These are phyloP conservation scores for Catharus bicknelli DNA, from an alignment of 2,113 vertebrate genomes.

Conservation along the genomic window DNA sequence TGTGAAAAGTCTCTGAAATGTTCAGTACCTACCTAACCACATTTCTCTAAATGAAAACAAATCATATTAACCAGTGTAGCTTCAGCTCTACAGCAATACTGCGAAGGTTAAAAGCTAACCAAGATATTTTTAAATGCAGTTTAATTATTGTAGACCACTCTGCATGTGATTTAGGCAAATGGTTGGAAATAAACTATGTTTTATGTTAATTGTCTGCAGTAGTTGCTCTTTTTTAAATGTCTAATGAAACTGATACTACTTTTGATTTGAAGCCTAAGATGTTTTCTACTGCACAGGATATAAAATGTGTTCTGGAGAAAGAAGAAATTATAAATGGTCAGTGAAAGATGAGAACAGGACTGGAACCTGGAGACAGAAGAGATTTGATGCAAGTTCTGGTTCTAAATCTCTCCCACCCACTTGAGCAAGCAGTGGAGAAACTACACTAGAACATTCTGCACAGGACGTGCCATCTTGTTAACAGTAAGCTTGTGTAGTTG, in stretches of 20 bases:
- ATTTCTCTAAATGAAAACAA: neutral
- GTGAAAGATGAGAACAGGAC: neutral
- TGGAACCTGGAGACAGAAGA: neutral
- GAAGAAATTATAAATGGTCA: neutral
- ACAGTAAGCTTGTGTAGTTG: neutral
- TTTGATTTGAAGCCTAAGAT: neutral
- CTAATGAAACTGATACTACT: neutral
- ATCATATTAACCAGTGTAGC: neutral
- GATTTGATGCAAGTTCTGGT: neutral
- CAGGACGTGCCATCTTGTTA: neutral
- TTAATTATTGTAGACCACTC: neutral
- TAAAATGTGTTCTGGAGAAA: neutral
- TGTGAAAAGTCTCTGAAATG: neutral
- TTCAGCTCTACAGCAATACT: neutral
- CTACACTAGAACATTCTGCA: neutral
- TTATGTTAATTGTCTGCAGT: neutral
- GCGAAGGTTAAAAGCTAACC: neutral
- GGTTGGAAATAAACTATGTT: conserved; percentile 37
- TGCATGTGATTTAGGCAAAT: conserved; percentile 22
- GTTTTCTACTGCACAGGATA: neutral
- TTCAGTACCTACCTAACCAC: neutral
- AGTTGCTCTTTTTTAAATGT: conserved; percentile 5
- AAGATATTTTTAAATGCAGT: neutral
- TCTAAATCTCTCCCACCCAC: neutral
- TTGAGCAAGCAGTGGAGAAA: neutral